Evolutionary conservation across 2,113 vertebrate species (phyloP), one percentile per base, ranked within the genome.

Genomic region (Cynoglossus semilaevis): DNA sequence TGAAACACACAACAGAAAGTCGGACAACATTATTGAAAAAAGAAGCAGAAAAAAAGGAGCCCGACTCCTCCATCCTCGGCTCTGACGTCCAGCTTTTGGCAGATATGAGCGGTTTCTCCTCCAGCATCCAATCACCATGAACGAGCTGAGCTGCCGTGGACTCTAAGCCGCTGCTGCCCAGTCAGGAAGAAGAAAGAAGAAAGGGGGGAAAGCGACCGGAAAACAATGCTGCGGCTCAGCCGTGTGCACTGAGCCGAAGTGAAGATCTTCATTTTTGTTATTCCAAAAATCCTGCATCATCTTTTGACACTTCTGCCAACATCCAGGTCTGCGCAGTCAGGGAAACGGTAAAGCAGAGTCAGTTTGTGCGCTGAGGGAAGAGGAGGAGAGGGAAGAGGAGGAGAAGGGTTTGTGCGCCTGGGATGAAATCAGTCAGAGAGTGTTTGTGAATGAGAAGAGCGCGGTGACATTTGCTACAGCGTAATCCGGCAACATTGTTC

Each of bases 1-100:
- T 40, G 12, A 40, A 9, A 51, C 15, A 2, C 22, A 29, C 22
- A 29, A 29, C 22, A 29, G 22, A 29, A 29, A 29, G 22, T 29
- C 22, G 22, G 22, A 29, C 22, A 29, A 29, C 22, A 29, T 29
- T 29, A 29, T 6, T 29, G 52, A 13, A 19, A 49, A 12, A 19
- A 7, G 8, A 14, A 22, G 29, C 56, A 57, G 16, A 63, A 74
- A 44, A 34, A 79, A 63, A 59, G 68, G 67, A 62, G 63, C 63
- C 34, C 57, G 18, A 67, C 58, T 57, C 65, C 58, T 56, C 13
- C 63, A 59, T 70, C 78, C 59, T 67, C 77, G 29, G 70, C 65
- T 45, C 74, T 73, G 79, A 77, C 81, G 77, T 77, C 79, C 79
- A 57, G 71, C 52, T 35, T 29, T 42, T 54, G 77, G 67, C 75